Evolutionary conservation across 2,113 vertebrate genomes (phyloP).

Genomic region (Tenebrosternarchus preto): DNA sequence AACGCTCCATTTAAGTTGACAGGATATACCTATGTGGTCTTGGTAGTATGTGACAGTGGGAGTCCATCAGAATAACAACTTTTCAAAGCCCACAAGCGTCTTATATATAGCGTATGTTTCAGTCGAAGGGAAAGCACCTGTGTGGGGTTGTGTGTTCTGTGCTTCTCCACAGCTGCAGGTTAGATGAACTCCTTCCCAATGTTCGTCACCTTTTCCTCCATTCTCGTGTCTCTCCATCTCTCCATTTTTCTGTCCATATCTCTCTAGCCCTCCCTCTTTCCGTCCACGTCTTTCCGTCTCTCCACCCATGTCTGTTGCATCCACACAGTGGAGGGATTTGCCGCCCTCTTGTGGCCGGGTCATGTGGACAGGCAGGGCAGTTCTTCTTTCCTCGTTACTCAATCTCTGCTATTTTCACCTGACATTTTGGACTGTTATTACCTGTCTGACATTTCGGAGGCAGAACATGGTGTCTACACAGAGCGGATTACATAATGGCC

Average conservation of each 20-base stretch:
- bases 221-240: no score
- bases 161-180: no score
- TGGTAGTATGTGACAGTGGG: neutral
- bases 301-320: neutral
- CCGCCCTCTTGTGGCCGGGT: neutral
- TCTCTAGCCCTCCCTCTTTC: no score
- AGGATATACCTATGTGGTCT: neutral
- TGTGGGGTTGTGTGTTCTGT: no score
- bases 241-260: no score
- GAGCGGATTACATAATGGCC: constrained; percentile 53
- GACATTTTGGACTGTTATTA: constrained; percentile 67
- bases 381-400: constrained; percentile 45
- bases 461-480: constrained; percentile 54
- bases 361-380: constrained; percentile 32
- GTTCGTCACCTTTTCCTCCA: no score
- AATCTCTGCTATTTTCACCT: constrained; percentile 64
- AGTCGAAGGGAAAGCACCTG: no score
- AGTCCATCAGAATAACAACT: neutral
- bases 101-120: neutral
- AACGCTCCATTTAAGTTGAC: neutral
- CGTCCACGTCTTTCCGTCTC: neutral
- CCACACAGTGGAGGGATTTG: constrained; percentile 14
- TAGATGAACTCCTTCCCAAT: no score
- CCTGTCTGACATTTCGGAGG: constrained; percentile 58
- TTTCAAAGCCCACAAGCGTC: neutral